phyloP scores from a whole-genome alignment of 1,140 invertebrate species.

The Brachionus plicatilis region DNA sequence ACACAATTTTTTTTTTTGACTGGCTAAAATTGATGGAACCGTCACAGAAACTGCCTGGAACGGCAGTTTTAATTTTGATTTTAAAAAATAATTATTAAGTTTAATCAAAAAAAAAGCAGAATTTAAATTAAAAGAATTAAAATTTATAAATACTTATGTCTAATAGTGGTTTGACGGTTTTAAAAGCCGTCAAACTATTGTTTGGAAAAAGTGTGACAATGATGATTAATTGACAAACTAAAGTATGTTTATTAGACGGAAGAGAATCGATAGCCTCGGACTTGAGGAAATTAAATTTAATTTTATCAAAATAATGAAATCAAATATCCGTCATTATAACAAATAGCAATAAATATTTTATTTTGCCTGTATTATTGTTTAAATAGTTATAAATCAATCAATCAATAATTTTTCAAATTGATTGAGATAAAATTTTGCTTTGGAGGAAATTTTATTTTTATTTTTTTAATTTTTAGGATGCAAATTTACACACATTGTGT shows the following conservation, averaged over 20 bases:
- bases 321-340: slow-evolving; percentile 6
- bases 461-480: neutral
- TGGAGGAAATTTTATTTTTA: neutral
- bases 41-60: too few species aligned
- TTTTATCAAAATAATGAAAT: slow-evolving; percentile 13
- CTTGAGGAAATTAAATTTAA: slow-evolving; percentile 21
- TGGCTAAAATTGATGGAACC: too few species aligned
- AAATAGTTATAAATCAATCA: slow-evolving; percentile 15
- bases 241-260: neutral
- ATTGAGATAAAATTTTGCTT: neutral
- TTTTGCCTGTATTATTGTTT: neutral
- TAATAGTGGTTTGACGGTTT: neutral
- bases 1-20: too few species aligned
- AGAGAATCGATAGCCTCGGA: neutral
- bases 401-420: neutral
- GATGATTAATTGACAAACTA: neutral
- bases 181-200: neutral
- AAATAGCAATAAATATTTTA: neutral
- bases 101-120: too few species aligned
- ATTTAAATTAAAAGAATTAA: neutral
- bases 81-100: too few species aligned
- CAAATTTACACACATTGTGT: neutral
- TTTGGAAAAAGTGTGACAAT: neutral
- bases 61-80: too few species aligned
- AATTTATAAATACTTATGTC: neutral